Conservation (phyloP, 2,797 vertebrate genomes). For the Fringilla coelebs region DNA sequence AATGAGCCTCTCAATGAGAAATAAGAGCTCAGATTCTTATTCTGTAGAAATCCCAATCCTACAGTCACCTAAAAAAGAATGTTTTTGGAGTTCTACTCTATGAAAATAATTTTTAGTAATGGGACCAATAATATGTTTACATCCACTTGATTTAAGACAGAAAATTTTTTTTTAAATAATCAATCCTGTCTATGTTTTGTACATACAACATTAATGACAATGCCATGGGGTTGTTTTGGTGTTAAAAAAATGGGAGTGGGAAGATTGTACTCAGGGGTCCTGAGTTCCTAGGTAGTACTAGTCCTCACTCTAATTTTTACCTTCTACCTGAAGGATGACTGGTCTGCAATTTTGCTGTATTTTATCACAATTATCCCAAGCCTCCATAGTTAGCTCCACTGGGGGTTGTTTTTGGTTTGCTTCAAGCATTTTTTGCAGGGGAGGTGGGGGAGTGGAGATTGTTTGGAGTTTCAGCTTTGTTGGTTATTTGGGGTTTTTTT, state of each 20-base stretch:
- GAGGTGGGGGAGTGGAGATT: accelerated
- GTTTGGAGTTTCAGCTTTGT: not conserved
- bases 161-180: not conserved
- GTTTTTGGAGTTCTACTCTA: not conserved
- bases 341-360: not conserved
- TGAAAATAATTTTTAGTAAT: not conserved
- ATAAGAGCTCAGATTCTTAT: not conserved
- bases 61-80: not conserved
- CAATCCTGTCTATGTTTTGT: not conserved
- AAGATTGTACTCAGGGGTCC: not conserved
- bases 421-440: not conserved
- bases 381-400: not conserved
- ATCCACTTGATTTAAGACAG: too few species aligned
- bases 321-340: not conserved
- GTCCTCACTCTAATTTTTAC: not conserved
- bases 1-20: not conserved
- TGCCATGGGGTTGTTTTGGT: accelerated
- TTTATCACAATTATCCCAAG: not conserved
- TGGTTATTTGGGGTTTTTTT: not conserved
- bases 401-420: not conserved
- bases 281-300: not conserved
- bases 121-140: too few species aligned
- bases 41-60: not conserved
- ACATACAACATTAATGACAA: not conserved
- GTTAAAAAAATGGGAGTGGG: accelerated